A percentile compares a stretch with the other conserved stretches of the same genome.
Evolutionary conservation across 2,888 invertebrate species (phyloP).

Genomic region (Orthosia cruda): DNA sequence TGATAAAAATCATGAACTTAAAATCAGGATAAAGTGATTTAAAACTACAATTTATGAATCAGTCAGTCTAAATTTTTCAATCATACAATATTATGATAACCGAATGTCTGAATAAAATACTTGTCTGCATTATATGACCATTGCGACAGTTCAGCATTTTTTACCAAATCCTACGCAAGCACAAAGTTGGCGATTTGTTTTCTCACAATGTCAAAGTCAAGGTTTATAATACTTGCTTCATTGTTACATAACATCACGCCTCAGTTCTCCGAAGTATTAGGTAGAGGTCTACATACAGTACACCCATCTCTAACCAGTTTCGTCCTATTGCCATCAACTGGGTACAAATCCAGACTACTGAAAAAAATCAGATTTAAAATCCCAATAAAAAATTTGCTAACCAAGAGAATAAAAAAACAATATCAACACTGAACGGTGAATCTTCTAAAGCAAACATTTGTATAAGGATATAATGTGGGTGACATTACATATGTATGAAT

Average conservation of each 20-base stretch:
- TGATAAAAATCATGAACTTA: too few relatives aligned
- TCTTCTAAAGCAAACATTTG: conserved; percentile 37
- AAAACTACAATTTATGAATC: background rate
- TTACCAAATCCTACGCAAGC: background rate
- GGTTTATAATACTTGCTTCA: too few relatives aligned
- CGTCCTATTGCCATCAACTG: too few relatives aligned
- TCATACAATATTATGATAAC: background rate
- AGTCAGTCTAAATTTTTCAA: conserved; percentile 1
- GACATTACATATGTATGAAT: conserved; percentile 44
- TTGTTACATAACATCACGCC: too few relatives aligned
- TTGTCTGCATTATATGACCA: background rate
- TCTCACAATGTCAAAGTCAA: background rate
- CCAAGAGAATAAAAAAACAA: background rate
- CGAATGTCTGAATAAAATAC: background rate
- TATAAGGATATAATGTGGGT: conserved; percentile 39
- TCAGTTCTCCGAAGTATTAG: too few relatives aligned
- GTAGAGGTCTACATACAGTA: too few relatives aligned
- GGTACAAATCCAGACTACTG: too few relatives aligned
- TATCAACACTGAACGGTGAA: conserved; percentile 22
- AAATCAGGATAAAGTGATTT: background rate
- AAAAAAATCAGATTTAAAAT: background rate
- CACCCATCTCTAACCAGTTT: too few relatives aligned
- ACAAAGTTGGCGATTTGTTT: background rate
- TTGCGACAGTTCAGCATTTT: background rate
- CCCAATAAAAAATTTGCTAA: background rate